These are phyloP conservation scores for Merops nubicus DNA, from an alignment of 2,113 vertebrate genomes.

Conservation along the genomic window DNA sequence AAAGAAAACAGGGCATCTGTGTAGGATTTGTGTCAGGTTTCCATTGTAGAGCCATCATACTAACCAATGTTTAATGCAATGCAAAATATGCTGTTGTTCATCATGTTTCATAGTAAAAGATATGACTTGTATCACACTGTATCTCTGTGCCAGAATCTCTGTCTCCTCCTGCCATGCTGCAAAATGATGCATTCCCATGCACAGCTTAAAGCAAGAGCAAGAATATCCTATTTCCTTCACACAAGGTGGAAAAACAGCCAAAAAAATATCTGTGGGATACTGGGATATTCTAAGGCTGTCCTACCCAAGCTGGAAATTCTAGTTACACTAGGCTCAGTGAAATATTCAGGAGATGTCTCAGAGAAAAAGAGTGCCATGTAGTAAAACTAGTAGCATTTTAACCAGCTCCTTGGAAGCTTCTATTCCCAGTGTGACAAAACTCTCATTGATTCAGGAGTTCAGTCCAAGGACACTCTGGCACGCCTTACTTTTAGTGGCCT, in stretches of 20 bases:
- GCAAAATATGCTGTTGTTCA: background rate
- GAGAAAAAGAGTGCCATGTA: background rate
- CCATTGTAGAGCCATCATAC: background rate
- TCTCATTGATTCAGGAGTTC: conserved; percentile 40
- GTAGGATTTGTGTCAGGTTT: background rate
- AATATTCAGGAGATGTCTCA: background rate
- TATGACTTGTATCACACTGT: background rate
- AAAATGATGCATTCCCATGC: background rate
- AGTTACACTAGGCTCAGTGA: background rate
- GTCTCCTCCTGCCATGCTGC: background rate
- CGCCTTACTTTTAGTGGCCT: background rate
- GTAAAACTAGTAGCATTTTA: conserved; percentile 14
- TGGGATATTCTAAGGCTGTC: background rate
- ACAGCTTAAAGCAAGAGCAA: background rate
- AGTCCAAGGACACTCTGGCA: background rate
- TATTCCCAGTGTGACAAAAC: background rate
- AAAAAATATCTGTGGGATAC: background rate
- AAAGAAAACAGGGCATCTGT: background rate
- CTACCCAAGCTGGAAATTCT: conserved; percentile 29
- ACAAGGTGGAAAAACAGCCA: background rate
- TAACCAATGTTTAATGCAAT: background rate
- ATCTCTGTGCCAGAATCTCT: background rate
- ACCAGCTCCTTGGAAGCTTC: background rate
- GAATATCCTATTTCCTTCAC: background rate
- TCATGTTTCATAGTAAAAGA: background rate